Evolutionary conservation across 2,113 vertebrate genomes (phyloP).

Genomic region (Xenopus borealis): DNA sequence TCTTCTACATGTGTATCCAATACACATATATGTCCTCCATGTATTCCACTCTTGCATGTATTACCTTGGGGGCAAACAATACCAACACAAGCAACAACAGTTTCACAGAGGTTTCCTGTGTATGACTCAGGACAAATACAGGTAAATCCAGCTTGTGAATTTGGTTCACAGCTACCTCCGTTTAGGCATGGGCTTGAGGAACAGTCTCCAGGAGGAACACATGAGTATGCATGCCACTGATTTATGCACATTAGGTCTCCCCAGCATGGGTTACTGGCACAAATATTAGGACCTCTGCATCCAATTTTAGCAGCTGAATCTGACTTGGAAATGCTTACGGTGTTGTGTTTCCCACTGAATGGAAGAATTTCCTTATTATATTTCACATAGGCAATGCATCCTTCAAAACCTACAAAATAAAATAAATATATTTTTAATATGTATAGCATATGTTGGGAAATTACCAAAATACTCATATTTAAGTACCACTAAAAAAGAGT

Average conservation of each 20-base stretch:
- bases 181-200: constrained; percentile 85
- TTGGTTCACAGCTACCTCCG: constrained; percentile 85
- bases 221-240: constrained; percentile 89
- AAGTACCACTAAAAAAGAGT: too few relatives aligned
- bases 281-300: constrained; percentile 89
- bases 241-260: constrained; percentile 89
- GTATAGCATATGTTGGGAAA: too few relatives aligned
- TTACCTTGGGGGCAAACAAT: constrained; percentile 77
- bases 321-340: constrained; percentile 75
- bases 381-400: constrained; percentile 85
- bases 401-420: constrained; percentile 77
- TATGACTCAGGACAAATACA: constrained; percentile 84
- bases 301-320: constrained; percentile 83
- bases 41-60: constrained; percentile 66
- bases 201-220: constrained; percentile 85
- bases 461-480: too few relatives aligned
- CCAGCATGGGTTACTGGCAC: constrained; percentile 88
- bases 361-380: constrained; percentile 85
- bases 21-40: constrained; percentile 74
- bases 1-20: constrained; percentile 57
- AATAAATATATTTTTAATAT: constrained; percentile 1
- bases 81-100: constrained; percentile 81
- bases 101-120: constrained; percentile 79
- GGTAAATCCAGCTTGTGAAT: constrained; percentile 66
- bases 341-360: constrained; percentile 80